phyloP scores from a whole-genome alignment of 2,113 vertebrate genomes.

The Coreoperca whiteheadi region DNA sequence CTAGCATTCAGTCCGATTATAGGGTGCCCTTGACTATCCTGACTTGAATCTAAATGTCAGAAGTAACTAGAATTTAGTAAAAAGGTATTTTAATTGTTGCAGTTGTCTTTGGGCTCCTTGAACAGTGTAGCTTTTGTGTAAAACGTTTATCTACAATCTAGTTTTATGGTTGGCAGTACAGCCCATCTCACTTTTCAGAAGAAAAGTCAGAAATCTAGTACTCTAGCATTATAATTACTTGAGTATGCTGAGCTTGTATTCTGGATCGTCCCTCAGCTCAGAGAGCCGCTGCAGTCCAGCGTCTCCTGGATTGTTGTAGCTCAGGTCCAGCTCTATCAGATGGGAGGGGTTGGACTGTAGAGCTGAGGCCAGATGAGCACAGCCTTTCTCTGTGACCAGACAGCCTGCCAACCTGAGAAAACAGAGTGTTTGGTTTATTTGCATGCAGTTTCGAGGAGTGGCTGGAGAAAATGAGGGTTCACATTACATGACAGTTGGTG shows the following conservation, averaged over 20 bases:
- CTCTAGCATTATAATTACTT: constrained; percentile 28
- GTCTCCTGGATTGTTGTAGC: constrained; percentile 64
- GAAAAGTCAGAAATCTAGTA: background rate
- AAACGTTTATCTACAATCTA: background rate
- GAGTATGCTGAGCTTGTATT: constrained; percentile 1
- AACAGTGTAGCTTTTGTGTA: background rate
- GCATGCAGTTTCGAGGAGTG: background rate
- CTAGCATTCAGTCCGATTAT: background rate
- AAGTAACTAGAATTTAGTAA: too few relatives aligned
- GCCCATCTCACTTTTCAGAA: background rate
- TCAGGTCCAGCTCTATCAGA: constrained; percentile 71
- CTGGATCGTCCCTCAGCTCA: background rate
- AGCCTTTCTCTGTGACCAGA: constrained; percentile 56
- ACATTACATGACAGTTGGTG: background rate
- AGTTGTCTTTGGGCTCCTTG: too few relatives aligned
- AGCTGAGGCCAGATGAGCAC: constrained; percentile 49
- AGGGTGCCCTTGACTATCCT: too few relatives aligned
- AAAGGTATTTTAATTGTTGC: too few relatives aligned
- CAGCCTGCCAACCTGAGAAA: constrained; percentile 72
- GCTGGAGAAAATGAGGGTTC: too few relatives aligned
- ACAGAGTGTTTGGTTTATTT: background rate
- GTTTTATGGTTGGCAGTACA: background rate
- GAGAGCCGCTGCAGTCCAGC: background rate
- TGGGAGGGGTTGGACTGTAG: constrained; percentile 36
- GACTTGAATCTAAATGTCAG: too few relatives aligned